These are phyloP conservation scores for Melanaphis sacchari DNA, from an alignment of 1,140 invertebrate species.

Conservation along the genomic window DNA sequence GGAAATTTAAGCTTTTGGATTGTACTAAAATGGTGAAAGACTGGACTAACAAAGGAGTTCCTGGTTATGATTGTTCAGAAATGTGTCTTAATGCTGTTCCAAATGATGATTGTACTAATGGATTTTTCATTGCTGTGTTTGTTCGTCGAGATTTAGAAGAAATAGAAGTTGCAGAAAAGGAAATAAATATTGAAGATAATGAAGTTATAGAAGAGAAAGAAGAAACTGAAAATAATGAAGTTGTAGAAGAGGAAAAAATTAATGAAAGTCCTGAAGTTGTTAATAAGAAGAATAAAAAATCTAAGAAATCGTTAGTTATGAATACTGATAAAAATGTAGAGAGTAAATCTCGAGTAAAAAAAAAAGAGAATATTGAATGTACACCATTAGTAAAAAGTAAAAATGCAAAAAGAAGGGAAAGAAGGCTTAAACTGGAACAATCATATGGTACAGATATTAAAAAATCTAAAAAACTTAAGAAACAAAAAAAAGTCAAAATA, in stretches of 20 bases:
- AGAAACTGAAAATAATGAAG: not conserved
- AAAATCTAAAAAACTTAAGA: not conserved
- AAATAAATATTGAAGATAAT: not conserved
- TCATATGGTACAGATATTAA: too few relatives aligned
- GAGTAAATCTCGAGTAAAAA: not conserved
- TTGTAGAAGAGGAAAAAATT: not conserved
- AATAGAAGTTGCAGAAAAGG: not conserved
- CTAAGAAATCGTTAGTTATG: not conserved
- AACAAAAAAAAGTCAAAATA: not conserved
- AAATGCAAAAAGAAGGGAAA: constrained; percentile 25
- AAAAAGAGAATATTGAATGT: not conserved
- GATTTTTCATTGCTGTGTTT: constrained; percentile 93
- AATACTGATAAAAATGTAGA: not conserved
- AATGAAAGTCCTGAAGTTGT: not conserved
- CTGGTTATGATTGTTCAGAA: constrained; percentile 70
- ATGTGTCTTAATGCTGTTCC: constrained; percentile 81
- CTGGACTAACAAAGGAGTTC: constrained; percentile 75
- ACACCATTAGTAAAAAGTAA: not conserved
- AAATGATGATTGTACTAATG: constrained; percentile 82
- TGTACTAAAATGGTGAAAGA: constrained; percentile 67
- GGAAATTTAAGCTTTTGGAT: constrained; percentile 71
- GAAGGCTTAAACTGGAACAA: not conserved
- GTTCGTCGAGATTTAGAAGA: constrained; percentile 27
- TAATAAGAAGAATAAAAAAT: not conserved
- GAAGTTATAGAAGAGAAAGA: not conserved